Evolutionary conservation across 2,888 invertebrate species (phyloP), one percentile per base, ranked within the genome.

Genomic region (Cantharis nigra): DNA sequence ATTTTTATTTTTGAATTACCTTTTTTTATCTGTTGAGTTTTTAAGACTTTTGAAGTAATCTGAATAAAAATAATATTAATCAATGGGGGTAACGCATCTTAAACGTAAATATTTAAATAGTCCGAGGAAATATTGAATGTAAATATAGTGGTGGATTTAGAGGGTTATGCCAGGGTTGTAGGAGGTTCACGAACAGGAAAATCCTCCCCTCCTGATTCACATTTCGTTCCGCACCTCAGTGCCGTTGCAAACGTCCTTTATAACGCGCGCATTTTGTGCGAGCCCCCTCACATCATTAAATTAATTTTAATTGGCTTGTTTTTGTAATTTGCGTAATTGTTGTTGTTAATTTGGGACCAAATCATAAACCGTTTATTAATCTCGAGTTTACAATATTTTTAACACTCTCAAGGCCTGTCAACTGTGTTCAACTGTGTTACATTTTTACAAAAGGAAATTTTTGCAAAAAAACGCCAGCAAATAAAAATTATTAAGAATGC

Each of bases 171-270:
- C 70, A 77, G 79, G 79, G 79, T 20, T 79, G 76, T 79, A 76
- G 73, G 76, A 79, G 79, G 77, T 77, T 77, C 70, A 69, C 67
- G 67, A 75, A 75, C 75, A 71, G 75, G 72, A 75, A 49, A 49
- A 63, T 73, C 73, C 72, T 75, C 79, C 77, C 79, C 77, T 71
- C 77, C 69, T 70, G 13, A 65, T 71, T 69, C 77, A 71, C 75
- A 62, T 77, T 76, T 75, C 77, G 79, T 75, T 75, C 78, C 75
- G 72, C 79, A 70, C 75, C 78, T 75, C 79, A 79, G 79, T 79
- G 71, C 74, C 79, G 77, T 69, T 75, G 73, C 65, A 71, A 79
- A 73, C 77, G 75, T 65, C 75, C 75, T 69, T 79, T 75, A 72
- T 75, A 33, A 73, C 70, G 79, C 64, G 76, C 76, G 74, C 76